These are phyloP conservation scores for Leucoptera coffeella DNA, from an alignment of 2,888 invertebrate genomes.

Conservation along the genomic window DNA sequence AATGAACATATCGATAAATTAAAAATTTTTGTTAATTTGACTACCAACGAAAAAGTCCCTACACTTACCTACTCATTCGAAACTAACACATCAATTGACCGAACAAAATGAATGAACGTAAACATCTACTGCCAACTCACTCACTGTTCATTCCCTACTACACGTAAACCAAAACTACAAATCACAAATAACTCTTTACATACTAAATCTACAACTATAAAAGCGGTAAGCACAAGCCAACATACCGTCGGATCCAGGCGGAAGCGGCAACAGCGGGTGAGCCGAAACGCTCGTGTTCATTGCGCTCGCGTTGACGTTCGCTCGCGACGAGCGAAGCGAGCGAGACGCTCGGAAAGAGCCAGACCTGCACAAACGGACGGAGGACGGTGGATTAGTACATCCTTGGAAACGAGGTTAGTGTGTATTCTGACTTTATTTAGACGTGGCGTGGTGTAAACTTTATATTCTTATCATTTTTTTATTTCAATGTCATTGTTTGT, in stretches of 20 bases:
- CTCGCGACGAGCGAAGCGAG: slow-evolving; percentile 74
- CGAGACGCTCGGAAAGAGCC: slow-evolving; percentile 90
- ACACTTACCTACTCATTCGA: too few relatives aligned
- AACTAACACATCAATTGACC: too few relatives aligned
- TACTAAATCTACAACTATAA: too few relatives aligned
- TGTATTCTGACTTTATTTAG: slow-evolving; percentile 13
- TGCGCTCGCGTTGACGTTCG: slow-evolving; percentile 68
- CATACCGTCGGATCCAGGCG: slow-evolving; percentile 58
- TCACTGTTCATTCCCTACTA: too few relatives aligned
- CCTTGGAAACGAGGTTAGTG: background rate
- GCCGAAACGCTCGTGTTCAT: slow-evolving; percentile 84
- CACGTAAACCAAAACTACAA: too few relatives aligned
- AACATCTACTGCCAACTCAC: too few relatives aligned
- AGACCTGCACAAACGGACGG: slow-evolving; percentile 75
- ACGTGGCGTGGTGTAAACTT: background rate
- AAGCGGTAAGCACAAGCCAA: too few relatives aligned
- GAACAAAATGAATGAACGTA: too few relatives aligned
- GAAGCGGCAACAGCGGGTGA: slow-evolving; percentile 90
- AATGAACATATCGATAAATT: too few relatives aligned
- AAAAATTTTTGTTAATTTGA: too few relatives aligned
- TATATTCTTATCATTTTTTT: slow-evolving; percentile 7
- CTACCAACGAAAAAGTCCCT: too few relatives aligned
- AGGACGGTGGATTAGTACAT: slow-evolving; percentile 28
- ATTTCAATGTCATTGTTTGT: background rate
- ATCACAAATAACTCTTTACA: too few relatives aligned